A percentile compares a stretch with the other conserved stretches of the same genome.
Conservation (phyloP, 2,797 vertebrate species). For the Acanthiza pusilla region DNA sequence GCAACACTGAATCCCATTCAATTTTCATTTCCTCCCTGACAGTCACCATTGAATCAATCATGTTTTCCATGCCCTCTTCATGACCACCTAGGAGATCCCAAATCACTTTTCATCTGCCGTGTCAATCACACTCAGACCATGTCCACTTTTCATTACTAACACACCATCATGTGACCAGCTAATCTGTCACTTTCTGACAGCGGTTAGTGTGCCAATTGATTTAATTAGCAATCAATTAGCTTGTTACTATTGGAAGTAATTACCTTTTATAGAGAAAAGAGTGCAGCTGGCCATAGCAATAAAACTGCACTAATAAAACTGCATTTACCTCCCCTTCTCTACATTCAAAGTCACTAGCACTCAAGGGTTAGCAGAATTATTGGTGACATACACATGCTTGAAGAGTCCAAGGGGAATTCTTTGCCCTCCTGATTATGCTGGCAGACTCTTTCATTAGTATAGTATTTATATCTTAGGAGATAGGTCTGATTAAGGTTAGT, state of each 20-base stretch:
- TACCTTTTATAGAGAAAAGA: conserved; percentile 96
- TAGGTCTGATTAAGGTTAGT: conserved; percentile 44
- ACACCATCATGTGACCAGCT: conserved; percentile 80
- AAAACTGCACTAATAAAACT: conserved; percentile 93
- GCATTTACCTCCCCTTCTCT: conserved; percentile 75
- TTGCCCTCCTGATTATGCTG: conserved; percentile 80
- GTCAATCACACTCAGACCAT: conserved; percentile 83
- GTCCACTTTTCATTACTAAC: conserved; percentile 81
- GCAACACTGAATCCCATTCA: conserved; percentile 87
- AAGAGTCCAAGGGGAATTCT: conserved; percentile 78
- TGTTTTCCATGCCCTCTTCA: conserved; percentile 81
- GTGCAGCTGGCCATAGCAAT: conserved; percentile 96
- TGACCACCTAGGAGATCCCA: conserved; percentile 78
- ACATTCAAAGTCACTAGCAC: conserved; percentile 68
- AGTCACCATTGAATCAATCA: conserved; percentile 86
- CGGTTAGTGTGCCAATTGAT: conserved; percentile 93
- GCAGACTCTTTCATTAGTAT: conserved; percentile 78
- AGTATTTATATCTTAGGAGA: conserved; percentile 53
- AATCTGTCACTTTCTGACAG: conserved; percentile 94
- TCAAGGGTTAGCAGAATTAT: conserved; percentile 86
- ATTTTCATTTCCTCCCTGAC: conserved; percentile 87
- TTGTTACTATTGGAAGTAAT: conserved; percentile 99
- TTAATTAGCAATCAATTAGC: conserved; percentile 99
- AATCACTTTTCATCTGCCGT: conserved; percentile 79
- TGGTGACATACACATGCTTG: conserved; percentile 80